A percentile compares a stretch with the other conserved stretches of the same genome.
phyloP scores from a whole-genome alignment of 1,140 invertebrate species.

The Drosophila bipectinata region DNA sequence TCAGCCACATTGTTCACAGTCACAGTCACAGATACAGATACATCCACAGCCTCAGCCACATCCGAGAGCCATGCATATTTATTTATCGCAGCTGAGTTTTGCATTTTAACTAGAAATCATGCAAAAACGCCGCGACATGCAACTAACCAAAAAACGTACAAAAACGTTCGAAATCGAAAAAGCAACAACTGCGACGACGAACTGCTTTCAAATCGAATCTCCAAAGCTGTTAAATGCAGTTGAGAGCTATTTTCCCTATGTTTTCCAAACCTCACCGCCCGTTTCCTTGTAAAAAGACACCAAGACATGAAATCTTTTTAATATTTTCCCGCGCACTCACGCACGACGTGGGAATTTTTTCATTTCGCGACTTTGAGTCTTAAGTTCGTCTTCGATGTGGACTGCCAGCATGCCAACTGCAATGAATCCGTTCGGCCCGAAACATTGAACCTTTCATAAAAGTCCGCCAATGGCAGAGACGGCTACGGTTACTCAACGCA shows the following conservation, averaged over 20 bases:
- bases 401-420: slow-evolving; percentile 5
- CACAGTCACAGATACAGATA: slow-evolving; percentile 8
- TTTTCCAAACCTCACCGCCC: slow-evolving; percentile 19
- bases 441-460: slow-evolving; percentile 48
- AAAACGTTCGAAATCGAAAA: slow-evolving; percentile 29
- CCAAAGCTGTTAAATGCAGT: slow-evolving; percentile 70
- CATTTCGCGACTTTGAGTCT: slow-evolving; percentile 33
- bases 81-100: slow-evolving; percentile 78
- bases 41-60: slow-evolving; percentile 13
- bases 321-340: slow-evolving; percentile 77
- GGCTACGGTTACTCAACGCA: slow-evolving; percentile 43
- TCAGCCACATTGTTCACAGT: slow-evolving; percentile 59
- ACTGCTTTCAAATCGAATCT: slow-evolving; percentile 77
- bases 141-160: slow-evolving; percentile 25
- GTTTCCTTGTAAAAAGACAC: slow-evolving; percentile 19
- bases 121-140: slow-evolving; percentile 68
- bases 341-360: slow-evolving; percentile 78
- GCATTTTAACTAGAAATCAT: slow-evolving; percentile 81
- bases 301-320: slow-evolving; percentile 61
- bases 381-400: slow-evolving; percentile 16
- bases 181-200: slow-evolving; percentile 32
- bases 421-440: slow-evolving; percentile 9
- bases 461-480: slow-evolving; percentile 15
- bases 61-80: slow-evolving; percentile 72
- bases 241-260: slow-evolving; percentile 54